These are phyloP conservation scores for Colius striatus DNA, from an alignment of 2,113 vertebrate species.

Conservation along the genomic window DNA sequence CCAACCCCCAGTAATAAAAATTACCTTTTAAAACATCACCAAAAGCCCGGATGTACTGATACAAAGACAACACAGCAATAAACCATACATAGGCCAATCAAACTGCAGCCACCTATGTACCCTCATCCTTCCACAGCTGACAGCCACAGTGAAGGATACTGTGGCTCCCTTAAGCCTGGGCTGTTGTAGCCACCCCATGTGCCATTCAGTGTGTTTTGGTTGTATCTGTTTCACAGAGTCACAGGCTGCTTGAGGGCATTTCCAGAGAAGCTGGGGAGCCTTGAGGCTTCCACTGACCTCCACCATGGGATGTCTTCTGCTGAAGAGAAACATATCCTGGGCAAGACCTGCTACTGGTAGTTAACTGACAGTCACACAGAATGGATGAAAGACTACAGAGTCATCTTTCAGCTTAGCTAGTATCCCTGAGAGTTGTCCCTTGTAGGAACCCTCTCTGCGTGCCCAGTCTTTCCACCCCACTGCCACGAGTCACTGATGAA, in stretches of 20 bases:
- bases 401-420: background rate
- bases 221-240: background rate
- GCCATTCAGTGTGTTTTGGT: background rate
- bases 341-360: background rate
- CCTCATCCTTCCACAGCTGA: background rate
- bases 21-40: background rate
- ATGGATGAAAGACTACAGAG: accelerated
- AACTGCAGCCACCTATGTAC: accelerated
- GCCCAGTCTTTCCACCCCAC: background rate
- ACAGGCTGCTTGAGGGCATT: background rate
- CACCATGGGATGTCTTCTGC: background rate
- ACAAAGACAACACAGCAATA: background rate
- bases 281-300: background rate
- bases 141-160: accelerated
- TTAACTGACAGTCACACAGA: background rate
- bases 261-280: background rate
- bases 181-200: background rate
- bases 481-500: background rate
- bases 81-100: background rate
- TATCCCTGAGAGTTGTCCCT: background rate
- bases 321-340: background rate
- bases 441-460: background rate
- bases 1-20: background rate
- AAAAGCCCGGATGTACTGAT: background rate
- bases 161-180: background rate